Conservation (phyloP, 2,888 invertebrate genomes). For the Neelides folsomi region DNA sequence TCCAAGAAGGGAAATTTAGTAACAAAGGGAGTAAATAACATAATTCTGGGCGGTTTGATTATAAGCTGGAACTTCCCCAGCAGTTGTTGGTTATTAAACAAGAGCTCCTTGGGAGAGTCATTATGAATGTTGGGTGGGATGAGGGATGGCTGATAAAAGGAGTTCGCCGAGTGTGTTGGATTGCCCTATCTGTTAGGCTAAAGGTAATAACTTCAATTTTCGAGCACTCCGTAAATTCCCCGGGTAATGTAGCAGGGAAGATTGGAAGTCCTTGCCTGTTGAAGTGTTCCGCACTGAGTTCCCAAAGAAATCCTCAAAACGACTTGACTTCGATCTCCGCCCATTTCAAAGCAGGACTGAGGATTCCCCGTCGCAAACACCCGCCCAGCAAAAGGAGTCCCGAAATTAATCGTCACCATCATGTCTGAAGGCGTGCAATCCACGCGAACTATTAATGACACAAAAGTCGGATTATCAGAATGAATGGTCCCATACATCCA, state of each 20-base stretch:
- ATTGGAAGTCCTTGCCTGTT: slow-evolving; percentile 36
- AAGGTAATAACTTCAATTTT: no score
- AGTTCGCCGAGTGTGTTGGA: no score
- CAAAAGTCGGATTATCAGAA: slow-evolving; percentile 15
- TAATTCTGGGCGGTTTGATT: no score
- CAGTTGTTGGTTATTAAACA: no score
- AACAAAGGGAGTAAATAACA: no score
- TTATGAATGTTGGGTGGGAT: no score
- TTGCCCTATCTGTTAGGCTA: no score
- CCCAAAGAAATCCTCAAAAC: slow-evolving; percentile 48
- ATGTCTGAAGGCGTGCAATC: slow-evolving; percentile 59
- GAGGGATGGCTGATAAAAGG: no score
- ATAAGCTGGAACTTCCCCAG: no score
- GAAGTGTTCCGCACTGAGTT: slow-evolving; percentile 39
- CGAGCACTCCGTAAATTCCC: no score
- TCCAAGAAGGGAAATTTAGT: no score
- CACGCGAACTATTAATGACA: slow-evolving; percentile 53
- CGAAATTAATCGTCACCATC: slow-evolving; percentile 47
- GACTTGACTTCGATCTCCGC: slow-evolving; percentile 43
- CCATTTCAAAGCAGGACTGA: slow-evolving; percentile 53
- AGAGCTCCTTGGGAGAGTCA: no score
- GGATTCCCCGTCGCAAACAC: slow-evolving; percentile 69
- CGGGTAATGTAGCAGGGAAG: neutral
- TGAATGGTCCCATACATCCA: neutral
- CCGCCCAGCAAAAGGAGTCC: slow-evolving; percentile 49